Evolutionary conservation across 2,888 invertebrate genomes (phyloP).

Genomic region (Apodemia arnacis): DNA sequence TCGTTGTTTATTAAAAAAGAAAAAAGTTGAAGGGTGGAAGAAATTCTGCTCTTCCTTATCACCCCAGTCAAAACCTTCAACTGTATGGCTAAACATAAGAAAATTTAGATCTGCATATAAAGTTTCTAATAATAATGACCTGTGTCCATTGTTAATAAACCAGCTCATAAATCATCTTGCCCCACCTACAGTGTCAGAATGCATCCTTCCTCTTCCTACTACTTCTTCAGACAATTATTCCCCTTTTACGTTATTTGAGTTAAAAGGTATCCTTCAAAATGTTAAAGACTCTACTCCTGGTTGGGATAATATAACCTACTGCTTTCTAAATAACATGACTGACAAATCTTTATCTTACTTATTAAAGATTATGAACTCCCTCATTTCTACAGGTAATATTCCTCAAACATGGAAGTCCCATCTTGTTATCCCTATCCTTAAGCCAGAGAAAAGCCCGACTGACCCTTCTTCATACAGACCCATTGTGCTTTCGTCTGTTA

Average conservation of each 20-base stretch:
- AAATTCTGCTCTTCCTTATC: neutral
- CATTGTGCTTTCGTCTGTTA: neutral
- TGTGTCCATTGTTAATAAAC: neutral
- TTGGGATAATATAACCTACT: slow-evolving; percentile 58
- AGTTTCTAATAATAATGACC: neutral
- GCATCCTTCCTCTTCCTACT: neutral
- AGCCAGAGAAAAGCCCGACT: no score
- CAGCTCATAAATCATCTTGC: neutral
- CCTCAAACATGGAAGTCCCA: slow-evolving; percentile 29
- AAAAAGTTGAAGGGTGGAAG: neutral
- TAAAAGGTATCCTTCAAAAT: slow-evolving; percentile 14
- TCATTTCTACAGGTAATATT: slow-evolving; percentile 20
- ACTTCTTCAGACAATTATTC: neutral
- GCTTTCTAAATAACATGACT: slow-evolving; percentile 23
- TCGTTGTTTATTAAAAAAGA: neutral
- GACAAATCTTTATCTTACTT: neutral
- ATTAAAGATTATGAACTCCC: slow-evolving; percentile 36
- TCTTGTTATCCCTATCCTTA: no score
- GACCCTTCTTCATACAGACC: no score
- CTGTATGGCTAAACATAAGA: neutral
- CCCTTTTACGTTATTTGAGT: slow-evolving; percentile 26
- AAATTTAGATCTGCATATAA: slow-evolving; percentile 2
- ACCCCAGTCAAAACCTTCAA: neutral
- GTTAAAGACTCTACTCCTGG: slow-evolving; percentile 58
- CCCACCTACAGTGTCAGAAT: neutral